These are phyloP conservation scores for Pangasius krempfi DNA, from an alignment of 2,797 vertebrate species.

Conservation along the genomic window DNA sequence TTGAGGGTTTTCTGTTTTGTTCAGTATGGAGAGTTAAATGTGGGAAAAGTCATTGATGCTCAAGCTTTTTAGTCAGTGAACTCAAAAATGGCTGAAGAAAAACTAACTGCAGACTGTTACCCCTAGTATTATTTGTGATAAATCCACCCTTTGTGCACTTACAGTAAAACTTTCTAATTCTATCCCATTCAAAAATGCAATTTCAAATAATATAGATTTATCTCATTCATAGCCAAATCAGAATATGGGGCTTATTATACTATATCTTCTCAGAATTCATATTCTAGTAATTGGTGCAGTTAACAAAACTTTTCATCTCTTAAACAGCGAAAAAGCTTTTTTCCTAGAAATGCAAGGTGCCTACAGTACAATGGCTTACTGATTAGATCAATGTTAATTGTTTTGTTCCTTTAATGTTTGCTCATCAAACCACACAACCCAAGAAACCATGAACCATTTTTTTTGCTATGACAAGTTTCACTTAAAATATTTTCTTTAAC, in stretches of 20 bases:
- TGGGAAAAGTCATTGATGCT: neutral
- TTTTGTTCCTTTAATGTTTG: slow-evolving; percentile 30
- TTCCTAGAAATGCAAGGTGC: neutral
- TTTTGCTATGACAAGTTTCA: neutral
- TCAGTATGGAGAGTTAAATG: neutral
- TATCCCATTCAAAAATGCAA: neutral
- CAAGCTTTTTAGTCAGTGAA: neutral
- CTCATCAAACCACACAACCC: slow-evolving; percentile 50
- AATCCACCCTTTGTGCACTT: neutral
- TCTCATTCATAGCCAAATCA: neutral
- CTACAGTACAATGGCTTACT: neutral
- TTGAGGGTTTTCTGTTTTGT: neutral
- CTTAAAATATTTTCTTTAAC: neutral
- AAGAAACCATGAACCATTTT: slow-evolving; percentile 1
- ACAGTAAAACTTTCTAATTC: too few species aligned
- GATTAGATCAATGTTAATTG: slow-evolving; percentile 13
- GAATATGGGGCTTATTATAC: neutral
- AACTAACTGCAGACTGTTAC: neutral
- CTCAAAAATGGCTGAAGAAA: neutral
- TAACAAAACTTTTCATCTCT: neutral
- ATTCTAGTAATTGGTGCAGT: neutral
- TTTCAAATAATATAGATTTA: neutral
- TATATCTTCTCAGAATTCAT: neutral
- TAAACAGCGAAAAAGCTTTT: neutral
- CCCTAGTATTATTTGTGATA: neutral